phyloP scores from a whole-genome alignment of 2,113 vertebrate species.

The Pionites leucogaster region DNA sequence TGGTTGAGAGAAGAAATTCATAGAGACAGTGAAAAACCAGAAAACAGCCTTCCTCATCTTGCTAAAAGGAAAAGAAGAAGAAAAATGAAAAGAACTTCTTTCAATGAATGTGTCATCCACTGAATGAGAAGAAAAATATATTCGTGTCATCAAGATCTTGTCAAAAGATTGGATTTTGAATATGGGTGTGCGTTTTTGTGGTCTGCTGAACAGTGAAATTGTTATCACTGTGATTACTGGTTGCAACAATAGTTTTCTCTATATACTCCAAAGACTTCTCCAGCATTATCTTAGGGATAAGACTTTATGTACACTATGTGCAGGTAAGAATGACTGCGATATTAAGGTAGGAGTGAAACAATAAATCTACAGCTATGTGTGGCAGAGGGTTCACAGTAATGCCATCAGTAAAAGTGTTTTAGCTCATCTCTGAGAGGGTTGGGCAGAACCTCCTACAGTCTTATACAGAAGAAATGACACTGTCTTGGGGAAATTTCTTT shows the following conservation, averaged over 20 bases:
- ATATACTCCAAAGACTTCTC: not conserved
- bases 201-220: not conserved
- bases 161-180: not conserved
- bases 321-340: not conserved
- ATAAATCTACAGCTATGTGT: not conserved
- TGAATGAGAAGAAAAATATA: not conserved
- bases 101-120: not conserved
- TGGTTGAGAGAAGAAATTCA: not conserved
- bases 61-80: not conserved
- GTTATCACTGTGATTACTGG: not conserved
- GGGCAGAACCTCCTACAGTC: not conserved
- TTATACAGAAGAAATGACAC: not conserved
- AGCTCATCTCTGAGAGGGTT: rapidly evolving
- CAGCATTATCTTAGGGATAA: not conserved
- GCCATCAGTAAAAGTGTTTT: not conserved
- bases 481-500: not conserved
- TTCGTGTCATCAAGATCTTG: not conserved
- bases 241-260: not conserved
- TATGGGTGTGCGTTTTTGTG: not conserved
- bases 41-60: not conserved
- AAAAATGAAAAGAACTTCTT: not conserved
- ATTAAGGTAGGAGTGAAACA: not conserved
- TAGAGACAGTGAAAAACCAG: not conserved
- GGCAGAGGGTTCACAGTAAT: not conserved
- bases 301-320: not conserved